A percentile compares a stretch with the other conserved stretches of the same genome.
phyloP scores from a whole-genome alignment of 2,113 vertebrate genomes.

The Cynopterus brachyotis region DNA sequence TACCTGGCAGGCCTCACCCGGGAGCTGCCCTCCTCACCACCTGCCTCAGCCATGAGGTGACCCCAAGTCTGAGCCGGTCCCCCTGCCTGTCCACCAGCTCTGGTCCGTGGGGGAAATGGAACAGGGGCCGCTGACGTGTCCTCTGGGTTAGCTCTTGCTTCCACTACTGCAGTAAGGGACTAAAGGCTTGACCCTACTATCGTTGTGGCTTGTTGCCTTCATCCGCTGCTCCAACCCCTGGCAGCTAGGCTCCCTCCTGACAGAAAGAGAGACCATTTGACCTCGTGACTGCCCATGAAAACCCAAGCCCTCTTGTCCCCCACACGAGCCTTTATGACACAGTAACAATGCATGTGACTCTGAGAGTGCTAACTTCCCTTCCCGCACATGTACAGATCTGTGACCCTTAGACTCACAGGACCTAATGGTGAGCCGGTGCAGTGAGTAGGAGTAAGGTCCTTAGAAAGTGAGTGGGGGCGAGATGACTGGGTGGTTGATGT shows the following conservation, averaged over 20 bases:
- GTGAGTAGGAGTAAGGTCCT: not conserved
- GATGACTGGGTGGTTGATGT: not conserved
- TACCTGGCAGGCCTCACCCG: fast-evolving
- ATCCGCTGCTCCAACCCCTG: not conserved
- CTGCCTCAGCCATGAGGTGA: not conserved
- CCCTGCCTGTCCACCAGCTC: not conserved
- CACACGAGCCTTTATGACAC: not conserved
- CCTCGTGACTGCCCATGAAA: not conserved
- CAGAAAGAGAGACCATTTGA: not conserved
- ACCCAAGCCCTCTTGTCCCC: not conserved
- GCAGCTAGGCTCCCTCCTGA: not conserved
- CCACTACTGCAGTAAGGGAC: not conserved
- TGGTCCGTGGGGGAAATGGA: not conserved
- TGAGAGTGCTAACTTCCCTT: not conserved
- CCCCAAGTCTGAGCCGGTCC: not conserved
- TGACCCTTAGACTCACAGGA: not conserved
- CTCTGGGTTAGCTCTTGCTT: not conserved
- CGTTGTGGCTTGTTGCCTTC: not conserved
- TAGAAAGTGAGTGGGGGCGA: not conserved
- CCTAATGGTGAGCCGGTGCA: not conserved
- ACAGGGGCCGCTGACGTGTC: not conserved
- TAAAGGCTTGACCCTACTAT: not conserved
- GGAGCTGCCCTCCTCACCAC: not conserved
- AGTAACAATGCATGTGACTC: not conserved
- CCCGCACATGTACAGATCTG: too few relatives aligned